Evolutionary conservation across 2,797 vertebrate genomes (phyloP).

Genomic region (Gallirallus australis): DNA sequence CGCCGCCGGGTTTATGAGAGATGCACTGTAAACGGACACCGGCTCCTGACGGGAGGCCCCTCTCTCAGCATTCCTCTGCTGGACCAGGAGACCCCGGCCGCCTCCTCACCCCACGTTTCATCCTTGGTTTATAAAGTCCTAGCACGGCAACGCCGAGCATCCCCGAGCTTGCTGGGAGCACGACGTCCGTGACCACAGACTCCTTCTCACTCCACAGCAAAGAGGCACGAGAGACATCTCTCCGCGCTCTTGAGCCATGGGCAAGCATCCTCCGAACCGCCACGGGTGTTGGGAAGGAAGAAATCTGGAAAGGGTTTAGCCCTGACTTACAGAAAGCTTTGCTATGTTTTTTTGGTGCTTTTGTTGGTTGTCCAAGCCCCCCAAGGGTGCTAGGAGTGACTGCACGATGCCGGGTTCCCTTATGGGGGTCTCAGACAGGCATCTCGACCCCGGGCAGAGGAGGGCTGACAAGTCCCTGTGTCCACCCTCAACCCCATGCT

Average conservation of each 20-base stretch:
- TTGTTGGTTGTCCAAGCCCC: no score
- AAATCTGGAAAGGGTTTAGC: neutral
- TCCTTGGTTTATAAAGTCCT: conserved; percentile 35
- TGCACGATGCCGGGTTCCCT: neutral
- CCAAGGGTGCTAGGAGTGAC: no score
- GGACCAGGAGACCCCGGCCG: conserved; percentile 64
- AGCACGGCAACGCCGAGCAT: neutral
- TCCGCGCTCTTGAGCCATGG: neutral
- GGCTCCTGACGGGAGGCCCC: conserved; percentile 74
- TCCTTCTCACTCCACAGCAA: neutral
- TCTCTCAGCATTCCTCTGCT: conserved; percentile 77
- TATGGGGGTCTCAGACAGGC: neutral
- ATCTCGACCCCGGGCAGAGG: neutral
- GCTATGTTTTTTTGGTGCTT: neutral
- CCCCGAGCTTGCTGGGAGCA: neutral
- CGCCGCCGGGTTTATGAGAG: conserved; percentile 82
- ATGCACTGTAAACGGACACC: conserved; percentile 94
- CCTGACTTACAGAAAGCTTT: neutral
- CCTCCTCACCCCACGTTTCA: conserved; percentile 67
- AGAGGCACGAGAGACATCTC: rapidly evolving
- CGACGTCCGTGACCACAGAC: rapidly evolving
- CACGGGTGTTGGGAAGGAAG: neutral
- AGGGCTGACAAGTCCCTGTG: neutral
- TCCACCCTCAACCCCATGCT: neutral
- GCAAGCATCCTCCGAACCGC: neutral